These are phyloP conservation scores for Platyura marginata DNA, from an alignment of 1,140 invertebrate genomes.

Conservation along the genomic window DNA sequence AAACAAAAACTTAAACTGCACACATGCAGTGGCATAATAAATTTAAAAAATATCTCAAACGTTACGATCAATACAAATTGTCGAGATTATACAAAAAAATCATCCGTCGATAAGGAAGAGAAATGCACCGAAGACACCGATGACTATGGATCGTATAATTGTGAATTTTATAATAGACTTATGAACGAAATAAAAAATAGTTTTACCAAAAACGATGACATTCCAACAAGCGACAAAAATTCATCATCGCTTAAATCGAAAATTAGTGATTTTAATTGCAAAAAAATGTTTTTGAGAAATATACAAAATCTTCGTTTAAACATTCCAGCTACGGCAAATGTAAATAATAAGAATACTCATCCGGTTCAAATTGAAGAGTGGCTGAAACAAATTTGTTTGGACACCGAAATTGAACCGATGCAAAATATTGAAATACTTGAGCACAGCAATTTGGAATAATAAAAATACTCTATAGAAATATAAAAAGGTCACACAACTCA, in stretches of 20 bases:
- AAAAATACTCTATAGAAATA: too few relatives aligned
- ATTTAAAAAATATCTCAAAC: too few relatives aligned
- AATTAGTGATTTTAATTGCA: background rate
- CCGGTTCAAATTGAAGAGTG: slow-evolving; percentile 35
- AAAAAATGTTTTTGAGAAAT: slow-evolving; percentile 15
- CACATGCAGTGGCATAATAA: background rate
- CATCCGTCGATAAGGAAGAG: background rate
- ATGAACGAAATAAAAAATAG: slow-evolving; percentile 22
- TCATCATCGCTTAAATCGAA: background rate
- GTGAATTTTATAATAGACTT: slow-evolving; percentile 21
- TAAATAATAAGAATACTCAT: slow-evolving; percentile 17
- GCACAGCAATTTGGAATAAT: too few relatives aligned
- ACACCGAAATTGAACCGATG: slow-evolving; percentile 33
- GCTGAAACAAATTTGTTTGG: slow-evolving; percentile 31
- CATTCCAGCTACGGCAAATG: slow-evolving; percentile 15
- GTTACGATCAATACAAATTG: background rate
- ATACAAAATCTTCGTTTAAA: slow-evolving; percentile 20
- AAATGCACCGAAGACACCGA: background rate
- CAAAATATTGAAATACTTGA: slow-evolving; percentile 31
- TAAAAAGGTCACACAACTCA: too few relatives aligned
- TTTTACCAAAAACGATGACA: slow-evolving; percentile 3
- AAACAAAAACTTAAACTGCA: slow-evolving; percentile 22
- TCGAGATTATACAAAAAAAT: background rate
- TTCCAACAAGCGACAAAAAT: too few relatives aligned
- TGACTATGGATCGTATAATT: slow-evolving; percentile 10